Conservation (phyloP, 2,888 invertebrate genomes). For the Phoronis australis region DNA sequence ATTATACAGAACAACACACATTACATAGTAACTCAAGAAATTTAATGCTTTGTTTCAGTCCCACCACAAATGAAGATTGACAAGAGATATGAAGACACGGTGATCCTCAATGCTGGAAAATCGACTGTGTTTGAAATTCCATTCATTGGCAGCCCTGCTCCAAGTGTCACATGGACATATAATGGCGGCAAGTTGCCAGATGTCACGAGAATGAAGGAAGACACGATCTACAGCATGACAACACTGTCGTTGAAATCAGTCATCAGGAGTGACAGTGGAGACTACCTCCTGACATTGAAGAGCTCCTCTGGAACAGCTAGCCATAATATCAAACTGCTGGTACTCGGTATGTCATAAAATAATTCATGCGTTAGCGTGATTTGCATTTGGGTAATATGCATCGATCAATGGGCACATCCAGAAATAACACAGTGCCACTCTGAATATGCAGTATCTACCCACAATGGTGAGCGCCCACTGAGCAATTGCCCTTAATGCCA, state of each 20-base stretch:
- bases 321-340: conserved; percentile 40
- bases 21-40: too few species aligned
- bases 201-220: conserved; percentile 38
- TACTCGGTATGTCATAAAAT: too few species aligned
- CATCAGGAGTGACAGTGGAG: conserved; percentile 40
- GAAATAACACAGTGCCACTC: too few species aligned
- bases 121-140: conserved; percentile 50
- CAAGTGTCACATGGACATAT: conserved; percentile 40
- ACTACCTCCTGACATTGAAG: conserved; percentile 40
- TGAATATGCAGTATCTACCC: too few species aligned
- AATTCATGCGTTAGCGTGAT: too few species aligned
- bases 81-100: conserved; percentile 39
- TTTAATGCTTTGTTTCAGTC: conserved; percentile 25
- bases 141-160: conserved; percentile 53
- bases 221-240: conserved; percentile 47
- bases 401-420: too few species aligned
- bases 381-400: too few species aligned
- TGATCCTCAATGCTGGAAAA: conserved; percentile 42
- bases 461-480: too few species aligned
- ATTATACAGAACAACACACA: too few species aligned
- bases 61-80: conserved; percentile 41
- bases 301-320: conserved; percentile 42
- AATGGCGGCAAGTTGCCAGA: conserved; percentile 39
- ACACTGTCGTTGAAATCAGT: conserved; percentile 39
- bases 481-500: too few species aligned